A percentile compares a stretch with the other conserved stretches of the same genome.
Evolutionary conservation across 2,797 vertebrate genomes (phyloP).

Genomic region (Pitangus sulphuratus): DNA sequence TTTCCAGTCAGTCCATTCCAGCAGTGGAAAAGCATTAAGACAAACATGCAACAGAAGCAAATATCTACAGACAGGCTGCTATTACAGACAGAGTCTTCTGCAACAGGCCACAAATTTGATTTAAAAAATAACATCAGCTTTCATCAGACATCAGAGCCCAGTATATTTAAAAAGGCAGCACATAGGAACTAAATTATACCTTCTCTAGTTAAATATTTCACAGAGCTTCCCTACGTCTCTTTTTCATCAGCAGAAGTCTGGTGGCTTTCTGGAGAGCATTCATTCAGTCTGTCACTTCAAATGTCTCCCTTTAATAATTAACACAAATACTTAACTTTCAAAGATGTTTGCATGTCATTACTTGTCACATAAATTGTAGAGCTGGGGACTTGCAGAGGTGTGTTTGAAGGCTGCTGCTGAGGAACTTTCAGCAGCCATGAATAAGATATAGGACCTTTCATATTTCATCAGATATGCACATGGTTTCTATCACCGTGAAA

Average conservation of each 20-base stretch:
- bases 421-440: conserved; percentile 49
- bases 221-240: not conserved
- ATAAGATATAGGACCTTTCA: conserved; percentile 54
- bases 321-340: conserved; percentile 63
- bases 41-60: not conserved
- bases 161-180: not conserved
- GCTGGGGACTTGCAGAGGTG: conserved; percentile 15
- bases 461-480: conserved; percentile 2
- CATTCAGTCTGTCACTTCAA: conserved; percentile 11
- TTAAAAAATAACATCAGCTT: not conserved
- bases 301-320: conserved; percentile 67
- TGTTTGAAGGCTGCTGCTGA: conserved; percentile 44
- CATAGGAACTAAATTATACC: not conserved
- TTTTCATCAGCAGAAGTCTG: not conserved
- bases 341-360: conserved; percentile 50
- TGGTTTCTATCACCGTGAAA: not conserved
- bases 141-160: not conserved
- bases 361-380: conserved; percentile 59
- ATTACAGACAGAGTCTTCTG: not conserved
- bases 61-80: not conserved
- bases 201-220: not conserved
- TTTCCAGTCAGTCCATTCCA: not conserved
- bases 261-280: not conserved
- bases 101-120: not conserved
- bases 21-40: not conserved